Evolutionary conservation across 2,113 vertebrate species (phyloP).

Genomic region (Picathartes gymnocephalus): DNA sequence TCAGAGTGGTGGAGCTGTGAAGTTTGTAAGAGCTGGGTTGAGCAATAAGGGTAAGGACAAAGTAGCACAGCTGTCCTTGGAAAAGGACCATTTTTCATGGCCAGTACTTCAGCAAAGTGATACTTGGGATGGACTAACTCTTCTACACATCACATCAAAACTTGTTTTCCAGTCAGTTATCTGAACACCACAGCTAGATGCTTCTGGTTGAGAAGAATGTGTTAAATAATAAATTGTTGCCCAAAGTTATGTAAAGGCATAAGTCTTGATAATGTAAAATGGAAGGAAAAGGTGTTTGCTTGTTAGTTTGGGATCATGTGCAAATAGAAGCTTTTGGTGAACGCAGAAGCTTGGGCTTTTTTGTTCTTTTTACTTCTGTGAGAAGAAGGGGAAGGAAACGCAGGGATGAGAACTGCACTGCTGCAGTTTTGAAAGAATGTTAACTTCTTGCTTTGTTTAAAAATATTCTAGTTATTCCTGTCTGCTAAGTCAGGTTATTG

Average conservation of each 20-base stretch:
- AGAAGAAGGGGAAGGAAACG: not conserved
- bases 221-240: not conserved
- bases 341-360: not conserved
- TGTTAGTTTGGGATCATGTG: not conserved
- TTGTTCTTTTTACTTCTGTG: not conserved
- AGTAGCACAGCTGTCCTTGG: not conserved
- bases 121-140: not conserved
- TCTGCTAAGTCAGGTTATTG: conserved; percentile 4
- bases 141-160: not conserved
- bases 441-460: not conserved
- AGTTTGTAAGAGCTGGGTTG: not conserved
- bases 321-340: not conserved
- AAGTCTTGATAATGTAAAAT: not conserved
- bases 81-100: not conserved
- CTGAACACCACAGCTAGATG: not conserved
- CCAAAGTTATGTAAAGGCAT: not conserved
- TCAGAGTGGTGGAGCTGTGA: not conserved
- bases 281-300: not conserved
- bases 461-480: conserved; percentile 18
- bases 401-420: not conserved
- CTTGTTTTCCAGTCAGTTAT: not conserved
- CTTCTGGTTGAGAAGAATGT: not conserved
- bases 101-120: not conserved
- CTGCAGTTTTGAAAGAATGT: not conserved
- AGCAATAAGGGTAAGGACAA: not conserved